phyloP scores from a whole-genome alignment of 2,888 invertebrate species.

The Lysandra coridon region DNA sequence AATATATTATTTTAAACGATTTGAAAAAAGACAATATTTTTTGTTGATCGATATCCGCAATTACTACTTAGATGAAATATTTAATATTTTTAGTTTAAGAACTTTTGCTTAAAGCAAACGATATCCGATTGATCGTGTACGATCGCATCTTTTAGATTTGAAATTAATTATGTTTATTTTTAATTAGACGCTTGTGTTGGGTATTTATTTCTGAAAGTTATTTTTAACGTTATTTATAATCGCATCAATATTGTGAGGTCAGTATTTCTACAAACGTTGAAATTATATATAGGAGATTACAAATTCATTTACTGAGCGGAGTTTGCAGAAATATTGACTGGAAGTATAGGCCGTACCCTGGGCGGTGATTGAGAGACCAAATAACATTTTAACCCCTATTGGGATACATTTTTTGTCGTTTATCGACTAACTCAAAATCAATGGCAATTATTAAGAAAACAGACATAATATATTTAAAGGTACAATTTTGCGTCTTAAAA shows the following conservation, averaged over 20 bases:
- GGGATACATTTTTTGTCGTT: background rate
- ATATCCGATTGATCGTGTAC: background rate
- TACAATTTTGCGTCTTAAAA: background rate
- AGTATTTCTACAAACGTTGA: conserved; percentile 39
- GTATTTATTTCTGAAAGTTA: conserved; percentile 74
- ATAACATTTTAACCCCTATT: background rate
- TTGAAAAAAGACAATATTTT: conserved; percentile 9
- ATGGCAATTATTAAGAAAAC: background rate
- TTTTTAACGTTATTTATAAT: conserved; percentile 73
- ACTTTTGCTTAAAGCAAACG: conserved; percentile 21
- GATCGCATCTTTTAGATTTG: background rate
- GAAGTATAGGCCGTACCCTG: conserved; percentile 8
- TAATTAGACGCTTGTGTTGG: conserved; percentile 74
- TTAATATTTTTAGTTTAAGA: conserved; percentile 19
- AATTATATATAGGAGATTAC: conserved; percentile 21
- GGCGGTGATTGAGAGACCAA: background rate
- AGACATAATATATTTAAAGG: too few relatives aligned
- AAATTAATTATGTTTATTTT: conserved; percentile 51
- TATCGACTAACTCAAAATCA: background rate
- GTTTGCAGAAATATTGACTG: conserved; percentile 20
- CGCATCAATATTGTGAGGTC: conserved; percentile 49
- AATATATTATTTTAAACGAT: background rate
- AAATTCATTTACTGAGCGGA: conserved; percentile 21
- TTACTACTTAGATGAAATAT: conserved; percentile 25
- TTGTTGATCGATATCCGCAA: conserved; percentile 20